These are phyloP conservation scores for Ennomos fuscantarius DNA, from an alignment of 2,888 invertebrate genomes.

Conservation along the genomic window DNA sequence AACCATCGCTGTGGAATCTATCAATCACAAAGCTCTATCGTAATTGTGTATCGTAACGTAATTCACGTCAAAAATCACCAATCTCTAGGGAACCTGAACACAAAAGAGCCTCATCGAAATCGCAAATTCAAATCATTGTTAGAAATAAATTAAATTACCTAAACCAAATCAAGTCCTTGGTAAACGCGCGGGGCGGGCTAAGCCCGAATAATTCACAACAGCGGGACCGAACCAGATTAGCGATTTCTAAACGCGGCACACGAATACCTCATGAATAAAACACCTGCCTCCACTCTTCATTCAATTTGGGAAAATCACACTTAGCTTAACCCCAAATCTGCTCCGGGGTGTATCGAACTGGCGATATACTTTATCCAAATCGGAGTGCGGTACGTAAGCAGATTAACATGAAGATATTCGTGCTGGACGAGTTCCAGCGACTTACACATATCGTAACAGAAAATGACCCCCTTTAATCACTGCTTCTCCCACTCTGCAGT, in stretches of 20 bases:
- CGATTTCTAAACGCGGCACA: slow-evolving; percentile 32
- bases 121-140: slow-evolving; percentile 24
- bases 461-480: slow-evolving; percentile 61
- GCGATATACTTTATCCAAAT: slow-evolving; percentile 43
- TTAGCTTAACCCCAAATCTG: slow-evolving; percentile 54
- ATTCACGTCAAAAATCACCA: slow-evolving; percentile 4
- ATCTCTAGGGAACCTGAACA: neutral
- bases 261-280: slow-evolving; percentile 52
- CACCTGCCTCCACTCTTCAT: slow-evolving; percentile 52
- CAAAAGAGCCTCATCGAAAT: slow-evolving; percentile 14
- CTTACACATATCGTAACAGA: slow-evolving; percentile 56
- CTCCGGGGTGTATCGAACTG: slow-evolving; percentile 45
- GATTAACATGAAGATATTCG: slow-evolving; percentile 56
- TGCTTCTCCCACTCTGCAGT: slow-evolving; percentile 44
- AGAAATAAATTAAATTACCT: slow-evolving; percentile 29
- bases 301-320: slow-evolving; percentile 55
- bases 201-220: slow-evolving; percentile 44
- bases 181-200: slow-evolving; percentile 11
- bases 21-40: neutral
- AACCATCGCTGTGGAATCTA: slow-evolving; percentile 2
- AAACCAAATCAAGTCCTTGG: slow-evolving; percentile 34
- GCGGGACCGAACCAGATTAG: slow-evolving; percentile 36
- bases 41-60: neutral
- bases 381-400: slow-evolving; percentile 50
- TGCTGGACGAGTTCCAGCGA: slow-evolving; percentile 49